Conservation (phyloP, 2,113 vertebrate species). For the Lethenteron reissneri region DNA sequence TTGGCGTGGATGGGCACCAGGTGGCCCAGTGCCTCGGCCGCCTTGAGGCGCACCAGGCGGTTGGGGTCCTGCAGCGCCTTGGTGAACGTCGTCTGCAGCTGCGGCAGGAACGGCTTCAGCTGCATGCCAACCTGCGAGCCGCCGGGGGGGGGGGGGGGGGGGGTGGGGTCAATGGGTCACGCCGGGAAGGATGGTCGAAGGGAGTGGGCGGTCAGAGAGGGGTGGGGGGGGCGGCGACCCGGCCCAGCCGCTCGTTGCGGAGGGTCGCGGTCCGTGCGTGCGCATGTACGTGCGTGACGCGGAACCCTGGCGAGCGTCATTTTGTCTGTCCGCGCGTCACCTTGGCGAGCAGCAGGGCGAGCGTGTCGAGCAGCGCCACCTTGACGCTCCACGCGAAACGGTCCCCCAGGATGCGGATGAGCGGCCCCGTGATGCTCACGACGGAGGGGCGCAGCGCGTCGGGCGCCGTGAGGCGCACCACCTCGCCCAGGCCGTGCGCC, state of each 20-base stretch:
- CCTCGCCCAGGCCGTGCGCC: conserved; percentile 61
- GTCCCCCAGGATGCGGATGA: conserved; percentile 88
- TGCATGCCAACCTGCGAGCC: conserved; percentile 58
- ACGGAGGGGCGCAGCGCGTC: conserved; percentile 82
- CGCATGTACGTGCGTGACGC: neutral
- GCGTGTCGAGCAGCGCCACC: conserved; percentile 70
- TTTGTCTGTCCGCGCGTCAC: conserved; percentile 19
- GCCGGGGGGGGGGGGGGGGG: neutral
- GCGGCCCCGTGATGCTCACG: conserved; percentile 79
- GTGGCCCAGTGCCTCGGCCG: conserved; percentile 67
- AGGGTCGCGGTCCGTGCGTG: neutral
- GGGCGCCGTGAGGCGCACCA: conserved; percentile 74
- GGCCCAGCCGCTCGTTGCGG: neutral
- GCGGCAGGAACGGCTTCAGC: conserved; percentile 88
- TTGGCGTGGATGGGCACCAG: conserved; percentile 81
- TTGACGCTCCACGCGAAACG: conserved; percentile 81
- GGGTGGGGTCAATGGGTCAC: too few relatives aligned
- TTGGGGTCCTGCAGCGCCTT: conserved; percentile 85
- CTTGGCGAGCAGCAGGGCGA: conserved; percentile 75
- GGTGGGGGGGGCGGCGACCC: too few relatives aligned
- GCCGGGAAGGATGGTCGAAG: too few relatives aligned
- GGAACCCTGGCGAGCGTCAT: too few relatives aligned
- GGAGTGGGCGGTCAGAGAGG: too few relatives aligned
- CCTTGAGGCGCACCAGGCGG: conserved; percentile 60
- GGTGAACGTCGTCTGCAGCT: conserved; percentile 89